Conservation (phyloP, 2,888 invertebrate genomes). For the Rhingia campestris region DNA sequence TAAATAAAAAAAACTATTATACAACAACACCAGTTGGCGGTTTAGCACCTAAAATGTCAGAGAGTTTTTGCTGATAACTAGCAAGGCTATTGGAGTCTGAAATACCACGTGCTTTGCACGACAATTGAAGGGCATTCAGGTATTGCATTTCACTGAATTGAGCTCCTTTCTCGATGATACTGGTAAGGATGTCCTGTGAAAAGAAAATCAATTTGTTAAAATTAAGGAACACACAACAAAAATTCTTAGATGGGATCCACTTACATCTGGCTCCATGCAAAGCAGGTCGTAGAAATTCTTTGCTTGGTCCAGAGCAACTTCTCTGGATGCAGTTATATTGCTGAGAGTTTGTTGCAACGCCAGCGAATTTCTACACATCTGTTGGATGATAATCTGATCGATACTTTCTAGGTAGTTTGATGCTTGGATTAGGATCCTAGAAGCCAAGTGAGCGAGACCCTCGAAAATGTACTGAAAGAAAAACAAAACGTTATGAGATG, state of each 20-base stretch:
- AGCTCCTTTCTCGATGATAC: conserved; percentile 93
- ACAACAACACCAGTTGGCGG: conserved; percentile 91
- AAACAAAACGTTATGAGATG: conserved; percentile 30
- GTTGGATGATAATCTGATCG: conserved; percentile 91
- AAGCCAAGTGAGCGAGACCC: conserved; percentile 91
- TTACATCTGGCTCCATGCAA: conserved; percentile 91
- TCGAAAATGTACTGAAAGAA: conserved; percentile 91
- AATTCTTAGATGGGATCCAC: conserved; percentile 52
- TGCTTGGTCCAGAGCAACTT: conserved; percentile 94
- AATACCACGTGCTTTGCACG: conserved; percentile 85
- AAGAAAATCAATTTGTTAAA: conserved; percentile 1
- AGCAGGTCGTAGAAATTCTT: conserved; percentile 94
- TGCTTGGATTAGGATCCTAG: conserved; percentile 91
- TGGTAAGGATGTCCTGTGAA: conserved; percentile 90
- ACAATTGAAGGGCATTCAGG: conserved; percentile 91
- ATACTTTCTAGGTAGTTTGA: conserved; percentile 91
- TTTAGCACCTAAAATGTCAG: conserved; percentile 89
- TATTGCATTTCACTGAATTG: conserved; percentile 95
- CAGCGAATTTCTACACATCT: conserved; percentile 93
- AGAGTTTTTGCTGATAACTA: conserved; percentile 90
- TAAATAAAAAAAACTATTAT: conserved; percentile 79
- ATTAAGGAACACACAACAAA: neutral
- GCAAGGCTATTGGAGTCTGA: conserved; percentile 85
- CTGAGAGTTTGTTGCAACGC: conserved; percentile 93
- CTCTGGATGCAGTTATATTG: conserved; percentile 91